Conservation (phyloP, 1,140 invertebrate genomes). For the Penaeus japonicus region DNA sequence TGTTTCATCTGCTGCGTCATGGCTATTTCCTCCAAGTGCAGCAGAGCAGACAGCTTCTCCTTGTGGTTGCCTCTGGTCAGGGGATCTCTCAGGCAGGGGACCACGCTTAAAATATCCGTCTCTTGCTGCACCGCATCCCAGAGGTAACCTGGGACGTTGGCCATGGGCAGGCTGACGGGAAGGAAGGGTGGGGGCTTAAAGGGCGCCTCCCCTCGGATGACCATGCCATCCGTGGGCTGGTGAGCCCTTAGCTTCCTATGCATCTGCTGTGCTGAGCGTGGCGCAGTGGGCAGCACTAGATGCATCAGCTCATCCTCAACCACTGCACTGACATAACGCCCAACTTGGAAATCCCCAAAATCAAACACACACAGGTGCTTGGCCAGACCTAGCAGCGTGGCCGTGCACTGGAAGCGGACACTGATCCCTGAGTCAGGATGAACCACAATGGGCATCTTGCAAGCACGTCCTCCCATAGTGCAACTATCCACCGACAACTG, state of each 20-base stretch:
- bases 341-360: constrained; percentile 71
- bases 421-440: neutral
- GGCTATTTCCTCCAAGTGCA: constrained; percentile 76
- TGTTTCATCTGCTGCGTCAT: constrained; percentile 30
- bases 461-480: neutral
- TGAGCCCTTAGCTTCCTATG: constrained; percentile 42
- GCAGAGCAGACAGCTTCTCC: constrained; percentile 72
- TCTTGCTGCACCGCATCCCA: constrained; percentile 59
- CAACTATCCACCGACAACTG: neutral
- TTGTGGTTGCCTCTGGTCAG: constrained; percentile 52
- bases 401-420: constrained; percentile 54
- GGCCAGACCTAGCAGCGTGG: constrained; percentile 69
- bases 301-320: constrained; percentile 61
- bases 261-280: constrained; percentile 50
- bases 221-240: constrained; percentile 65
- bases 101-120: constrained; percentile 59
- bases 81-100: constrained; percentile 59
- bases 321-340: constrained; percentile 67
- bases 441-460: neutral
- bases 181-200: constrained; percentile 69
- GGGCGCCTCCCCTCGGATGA: constrained; percentile 67
- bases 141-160: constrained; percentile 60
- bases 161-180: constrained; percentile 60
- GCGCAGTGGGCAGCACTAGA: constrained; percentile 48
- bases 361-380: constrained; percentile 70